Conservation (phyloP, 2,888 invertebrate genomes). For the Stenolophus ochropezus region DNA sequence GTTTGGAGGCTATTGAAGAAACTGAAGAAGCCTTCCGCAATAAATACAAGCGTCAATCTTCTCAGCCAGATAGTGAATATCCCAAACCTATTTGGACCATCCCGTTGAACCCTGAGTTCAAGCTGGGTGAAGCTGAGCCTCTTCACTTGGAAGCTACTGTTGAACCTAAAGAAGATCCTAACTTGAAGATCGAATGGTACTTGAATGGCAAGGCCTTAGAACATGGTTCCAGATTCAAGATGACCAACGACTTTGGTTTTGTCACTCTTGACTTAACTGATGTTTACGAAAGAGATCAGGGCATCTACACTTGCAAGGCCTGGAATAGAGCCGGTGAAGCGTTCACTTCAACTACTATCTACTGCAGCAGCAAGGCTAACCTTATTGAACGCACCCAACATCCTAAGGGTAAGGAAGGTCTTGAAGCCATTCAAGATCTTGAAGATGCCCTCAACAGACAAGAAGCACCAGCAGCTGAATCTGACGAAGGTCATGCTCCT, state of each 20-base stretch:
- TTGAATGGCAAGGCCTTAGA: slow-evolving; percentile 92
- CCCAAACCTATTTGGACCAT: slow-evolving; percentile 91
- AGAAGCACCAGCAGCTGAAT: slow-evolving; percentile 80
- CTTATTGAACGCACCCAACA: slow-evolving; percentile 93
- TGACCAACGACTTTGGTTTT: slow-evolving; percentile 96
- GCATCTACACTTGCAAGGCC: slow-evolving; percentile 94
- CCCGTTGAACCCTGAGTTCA: slow-evolving; percentile 87
- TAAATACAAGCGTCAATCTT: slow-evolving; percentile 81
- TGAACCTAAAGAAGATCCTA: slow-evolving; percentile 94
- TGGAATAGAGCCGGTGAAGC: slow-evolving; percentile 92
- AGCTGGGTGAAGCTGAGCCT: slow-evolving; percentile 87
- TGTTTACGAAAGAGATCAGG: slow-evolving; percentile 94
- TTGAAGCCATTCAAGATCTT: slow-evolving; percentile 92
- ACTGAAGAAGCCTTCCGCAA: slow-evolving; percentile 88
- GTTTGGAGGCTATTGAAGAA: slow-evolving; percentile 91
- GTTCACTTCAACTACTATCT: slow-evolving; percentile 92
- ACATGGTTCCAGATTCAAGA: slow-evolving; percentile 92
- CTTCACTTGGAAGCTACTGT: slow-evolving; percentile 96
- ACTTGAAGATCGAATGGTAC: slow-evolving; percentile 94
- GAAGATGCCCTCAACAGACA: slow-evolving; percentile 89
- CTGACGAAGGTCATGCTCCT: slow-evolving; percentile 89
- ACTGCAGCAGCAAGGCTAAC: slow-evolving; percentile 87
- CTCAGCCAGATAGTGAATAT: slow-evolving; percentile 84
- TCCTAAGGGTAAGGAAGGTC: slow-evolving; percentile 95
- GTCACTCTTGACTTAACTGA: slow-evolving; percentile 95